phyloP scores from a whole-genome alignment of 2,888 invertebrate genomes.

The Lasioglossum calceatum region DNA sequence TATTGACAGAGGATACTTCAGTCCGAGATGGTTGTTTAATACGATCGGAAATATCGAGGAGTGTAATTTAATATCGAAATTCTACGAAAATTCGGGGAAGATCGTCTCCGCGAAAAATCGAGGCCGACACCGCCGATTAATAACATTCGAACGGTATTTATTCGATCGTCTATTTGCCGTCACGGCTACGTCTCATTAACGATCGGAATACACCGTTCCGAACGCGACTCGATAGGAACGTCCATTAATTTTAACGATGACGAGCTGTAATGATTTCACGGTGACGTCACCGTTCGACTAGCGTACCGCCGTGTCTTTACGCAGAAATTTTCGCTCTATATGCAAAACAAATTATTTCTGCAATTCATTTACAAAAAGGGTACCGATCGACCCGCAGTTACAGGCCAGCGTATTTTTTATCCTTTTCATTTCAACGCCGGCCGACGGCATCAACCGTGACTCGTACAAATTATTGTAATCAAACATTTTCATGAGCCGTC shows the following conservation, averaged over 20 bases:
- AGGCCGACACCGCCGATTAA: constrained; percentile 4
- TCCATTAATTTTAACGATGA: constrained; percentile 54
- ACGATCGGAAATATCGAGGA: not conserved
- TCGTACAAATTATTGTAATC: not conserved
- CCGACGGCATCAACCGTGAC: not conserved
- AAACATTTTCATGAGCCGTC: constrained; percentile 3
- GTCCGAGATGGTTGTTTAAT: not conserved
- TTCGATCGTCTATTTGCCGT: constrained; percentile 36
- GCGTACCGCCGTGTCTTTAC: not conserved
- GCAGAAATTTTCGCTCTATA: constrained; percentile 14
- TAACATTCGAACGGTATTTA: constrained; percentile 33
- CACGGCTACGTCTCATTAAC: constrained; percentile 46
- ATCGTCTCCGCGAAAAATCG: not conserved
- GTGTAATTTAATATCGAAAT: not conserved
- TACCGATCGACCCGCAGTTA: not conserved
- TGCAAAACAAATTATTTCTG: constrained; percentile 19
- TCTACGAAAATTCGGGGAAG: not conserved
- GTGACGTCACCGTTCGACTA: constrained; percentile 22
- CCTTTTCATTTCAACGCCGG: not conserved
- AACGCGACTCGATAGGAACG: constrained; percentile 22
- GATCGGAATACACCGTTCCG: constrained; percentile 27
- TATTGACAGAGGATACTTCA: not conserved
- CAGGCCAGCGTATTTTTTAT: not conserved
- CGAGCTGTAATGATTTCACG: constrained; percentile 42
- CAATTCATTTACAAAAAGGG: not conserved